phyloP scores from a whole-genome alignment of 2,113 vertebrate species.

The Clinocottus analis region DNA sequence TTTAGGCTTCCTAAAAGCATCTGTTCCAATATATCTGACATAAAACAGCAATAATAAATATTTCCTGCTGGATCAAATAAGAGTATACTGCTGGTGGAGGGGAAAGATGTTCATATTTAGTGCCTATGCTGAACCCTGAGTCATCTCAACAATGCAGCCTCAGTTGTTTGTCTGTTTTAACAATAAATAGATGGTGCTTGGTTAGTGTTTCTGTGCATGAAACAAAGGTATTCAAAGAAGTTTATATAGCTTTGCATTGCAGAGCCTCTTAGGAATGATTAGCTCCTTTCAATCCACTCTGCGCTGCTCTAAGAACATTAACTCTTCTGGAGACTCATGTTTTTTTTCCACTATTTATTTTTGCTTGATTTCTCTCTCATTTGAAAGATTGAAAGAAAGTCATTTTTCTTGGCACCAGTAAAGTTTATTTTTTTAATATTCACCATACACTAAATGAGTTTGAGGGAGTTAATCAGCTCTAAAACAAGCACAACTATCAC shows the following conservation, averaged over 20 bases:
- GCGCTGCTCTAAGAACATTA: slow-evolving; percentile 40
- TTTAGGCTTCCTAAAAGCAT: neutral
- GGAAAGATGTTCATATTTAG: neutral
- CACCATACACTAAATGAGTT: too few relatives aligned
- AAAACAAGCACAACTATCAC: neutral
- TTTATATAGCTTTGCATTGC: slow-evolving; percentile 67
- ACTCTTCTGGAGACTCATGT: slow-evolving; percentile 33
- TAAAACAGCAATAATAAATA: neutral
- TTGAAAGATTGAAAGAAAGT: neutral
- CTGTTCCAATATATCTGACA: neutral
- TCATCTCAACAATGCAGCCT: neutral
- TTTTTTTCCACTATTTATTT: neutral
- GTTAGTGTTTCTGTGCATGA: slow-evolving; percentile 50
- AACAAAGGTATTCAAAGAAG: slow-evolving; percentile 63
- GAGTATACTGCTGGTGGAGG: neutral
- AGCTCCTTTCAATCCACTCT: slow-evolving; percentile 63
- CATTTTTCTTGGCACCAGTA: neutral
- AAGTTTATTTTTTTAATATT: too few relatives aligned
- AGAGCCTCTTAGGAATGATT: slow-evolving; percentile 74
- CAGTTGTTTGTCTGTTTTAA: slow-evolving; percentile 11
- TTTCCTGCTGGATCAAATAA: neutral
- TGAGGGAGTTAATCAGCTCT: too few relatives aligned
- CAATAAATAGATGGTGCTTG: slow-evolving; percentile 7
- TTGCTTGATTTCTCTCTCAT: too few relatives aligned
- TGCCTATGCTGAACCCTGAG: neutral